These are phyloP conservation scores for Corythornis leucogaster DNA, from an alignment of 2,797 vertebrate genomes.

Conservation along the genomic window DNA sequence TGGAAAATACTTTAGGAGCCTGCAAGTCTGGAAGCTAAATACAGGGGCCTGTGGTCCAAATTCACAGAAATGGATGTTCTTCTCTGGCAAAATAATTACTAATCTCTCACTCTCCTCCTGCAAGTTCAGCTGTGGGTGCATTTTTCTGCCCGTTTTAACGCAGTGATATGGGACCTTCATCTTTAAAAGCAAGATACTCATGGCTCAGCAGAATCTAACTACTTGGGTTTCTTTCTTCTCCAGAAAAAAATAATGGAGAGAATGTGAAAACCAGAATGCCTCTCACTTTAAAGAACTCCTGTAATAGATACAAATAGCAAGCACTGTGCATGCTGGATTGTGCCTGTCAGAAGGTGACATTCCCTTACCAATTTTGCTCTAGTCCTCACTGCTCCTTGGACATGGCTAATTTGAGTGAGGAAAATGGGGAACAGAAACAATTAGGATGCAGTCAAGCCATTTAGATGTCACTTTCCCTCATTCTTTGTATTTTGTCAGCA, in stretches of 20 bases:
- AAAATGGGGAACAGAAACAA: slow-evolving; percentile 9
- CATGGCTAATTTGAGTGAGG: not conserved
- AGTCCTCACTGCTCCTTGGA: not conserved
- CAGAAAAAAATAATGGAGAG: not conserved
- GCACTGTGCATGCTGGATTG: not conserved
- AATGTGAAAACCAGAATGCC: not conserved
- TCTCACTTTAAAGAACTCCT: not conserved
- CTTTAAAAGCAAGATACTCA: not conserved
- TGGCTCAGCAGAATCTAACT: not conserved
- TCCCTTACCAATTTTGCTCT: not conserved
- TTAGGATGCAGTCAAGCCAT: not conserved
- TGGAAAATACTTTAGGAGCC: not conserved
- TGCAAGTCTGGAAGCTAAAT: not conserved
- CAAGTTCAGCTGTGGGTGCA: not conserved
- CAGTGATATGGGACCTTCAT: not conserved
- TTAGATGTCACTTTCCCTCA: not conserved
- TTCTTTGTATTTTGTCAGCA: not conserved
- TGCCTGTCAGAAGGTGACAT: slow-evolving; percentile 5
- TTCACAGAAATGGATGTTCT: not conserved
- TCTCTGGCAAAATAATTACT: not conserved
- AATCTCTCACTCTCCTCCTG: not conserved
- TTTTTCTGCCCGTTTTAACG: slow-evolving; percentile 16
- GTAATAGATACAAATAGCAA: not conserved
- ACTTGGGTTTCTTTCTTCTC: not conserved
- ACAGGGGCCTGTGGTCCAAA: not conserved